Percentiles rank a stretch among this genome's conserved stretches.
Evolutionary conservation across 2,113 vertebrate genomes (phyloP).

Genomic region (Cephalopholis sonnerati): DNA sequence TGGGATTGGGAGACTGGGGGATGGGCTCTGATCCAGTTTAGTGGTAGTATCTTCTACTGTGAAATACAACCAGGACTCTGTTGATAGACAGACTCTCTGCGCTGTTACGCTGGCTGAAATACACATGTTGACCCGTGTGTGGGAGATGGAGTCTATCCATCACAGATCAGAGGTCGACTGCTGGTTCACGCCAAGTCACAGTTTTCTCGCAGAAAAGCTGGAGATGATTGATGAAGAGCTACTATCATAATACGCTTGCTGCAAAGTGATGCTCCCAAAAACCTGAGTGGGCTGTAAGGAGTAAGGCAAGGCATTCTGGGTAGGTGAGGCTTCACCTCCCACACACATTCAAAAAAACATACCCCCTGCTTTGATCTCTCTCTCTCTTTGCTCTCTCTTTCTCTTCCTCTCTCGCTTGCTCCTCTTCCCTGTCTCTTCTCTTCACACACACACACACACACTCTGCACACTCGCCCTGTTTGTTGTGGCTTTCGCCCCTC

Average conservation of each 20-base stretch:
- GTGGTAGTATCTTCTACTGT: background rate
- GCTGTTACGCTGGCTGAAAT: background rate
- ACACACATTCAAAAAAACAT: slow-evolving; percentile 74
- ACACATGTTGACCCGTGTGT: slow-evolving; percentile 20
- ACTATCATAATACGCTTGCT: slow-evolving; percentile 33
- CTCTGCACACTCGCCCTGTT: slow-evolving; percentile 54
- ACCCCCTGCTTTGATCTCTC: slow-evolving; percentile 72
- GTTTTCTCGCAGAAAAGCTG: slow-evolving; percentile 59
- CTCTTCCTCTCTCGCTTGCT: slow-evolving; percentile 2
- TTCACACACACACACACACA: slow-evolving; percentile 39
- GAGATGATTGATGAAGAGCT: slow-evolving; percentile 60
- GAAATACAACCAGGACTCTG: slow-evolving; percentile 10
- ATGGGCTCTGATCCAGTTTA: slow-evolving; percentile 47
- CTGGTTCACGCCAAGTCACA: slow-evolving; percentile 43
- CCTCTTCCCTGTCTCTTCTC: slow-evolving; percentile 32
- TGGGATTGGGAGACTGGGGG: slow-evolving; percentile 13
- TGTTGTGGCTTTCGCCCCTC: slow-evolving; percentile 72
- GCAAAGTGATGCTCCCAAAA: slow-evolving; percentile 66
- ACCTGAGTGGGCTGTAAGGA: slow-evolving; percentile 73
- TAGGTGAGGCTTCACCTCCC: slow-evolving; percentile 79
- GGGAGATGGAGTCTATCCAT: slow-evolving; percentile 31
- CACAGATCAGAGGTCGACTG: slow-evolving; percentile 36
- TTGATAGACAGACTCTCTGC: background rate
- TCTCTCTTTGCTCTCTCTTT: slow-evolving; percentile 24
- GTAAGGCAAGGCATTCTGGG: slow-evolving; percentile 80